phyloP scores from a whole-genome alignment of 2,888 invertebrate species.

The Scaptodrosophila latifasciaeformis region DNA sequence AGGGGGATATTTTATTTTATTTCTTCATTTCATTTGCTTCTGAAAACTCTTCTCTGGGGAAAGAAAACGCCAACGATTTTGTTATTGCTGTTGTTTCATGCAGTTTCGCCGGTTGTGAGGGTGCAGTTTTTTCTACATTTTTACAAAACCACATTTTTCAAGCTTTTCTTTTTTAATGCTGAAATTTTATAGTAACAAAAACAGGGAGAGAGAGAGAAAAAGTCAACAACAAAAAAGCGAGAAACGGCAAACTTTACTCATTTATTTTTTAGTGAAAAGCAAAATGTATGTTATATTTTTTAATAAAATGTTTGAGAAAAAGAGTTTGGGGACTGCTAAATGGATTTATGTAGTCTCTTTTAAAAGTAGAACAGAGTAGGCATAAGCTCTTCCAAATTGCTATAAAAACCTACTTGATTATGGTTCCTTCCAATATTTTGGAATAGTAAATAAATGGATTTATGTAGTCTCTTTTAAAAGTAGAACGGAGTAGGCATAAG shows the following conservation, averaged over 20 bases:
- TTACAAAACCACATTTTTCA: conserved; percentile 61
- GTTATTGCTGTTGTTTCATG: conserved; percentile 19
- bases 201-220: conserved; percentile 4
- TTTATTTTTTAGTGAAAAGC: conserved; percentile 32
- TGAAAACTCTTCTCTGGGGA: conserved; percentile 15
- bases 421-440: conserved; percentile 1
- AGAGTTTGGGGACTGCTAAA: no score
- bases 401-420: conserved; percentile 4
- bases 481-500: neutral
- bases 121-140: conserved; percentile 45
- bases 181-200: conserved; percentile 33
- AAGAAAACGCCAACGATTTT: conserved; percentile 12
- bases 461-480: neutral
- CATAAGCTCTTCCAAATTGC: neutral
- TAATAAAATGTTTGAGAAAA: no score
- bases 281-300: conserved; percentile 48
- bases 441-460: conserved; percentile 10
- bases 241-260: conserved; percentile 55
- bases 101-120: neutral
- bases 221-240: conserved; percentile 13
- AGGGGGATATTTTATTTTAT: no score
- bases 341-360: conserved; percentile 10
- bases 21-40: conserved; percentile 32
- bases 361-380: neutral
- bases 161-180: conserved; percentile 49